Base-by-base conservation (phyloP, 1,140 invertebrate genomes). In the Ceratina australensis region DNA sequence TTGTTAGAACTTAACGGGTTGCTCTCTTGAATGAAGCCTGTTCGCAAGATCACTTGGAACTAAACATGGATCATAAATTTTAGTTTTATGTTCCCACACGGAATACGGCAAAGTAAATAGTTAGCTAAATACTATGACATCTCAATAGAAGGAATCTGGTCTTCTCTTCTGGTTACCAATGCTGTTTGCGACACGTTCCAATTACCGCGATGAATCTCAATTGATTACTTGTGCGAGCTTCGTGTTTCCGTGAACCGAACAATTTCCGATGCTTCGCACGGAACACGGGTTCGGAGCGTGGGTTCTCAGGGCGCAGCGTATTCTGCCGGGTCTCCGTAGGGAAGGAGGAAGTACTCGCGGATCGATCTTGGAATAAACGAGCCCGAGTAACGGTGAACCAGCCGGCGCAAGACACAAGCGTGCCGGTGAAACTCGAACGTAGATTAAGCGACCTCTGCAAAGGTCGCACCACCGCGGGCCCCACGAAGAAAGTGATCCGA, bases 401-500 rank as follows among this genome's bases (percentile, higher is more conserved):
- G 60, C 12, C n/a, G 56, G 56, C 13, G 5, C 49, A 22, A 42
- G 74, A 80, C 22, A 71, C 22, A 71, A 84, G 56, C 66, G 54
- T 72, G 76, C 74, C 79, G 87, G 89, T 89, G 90, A 91, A 91
- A 91, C 87, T 91, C 89, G 87, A 87, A 81, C 84, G 87, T 85
- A 79, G 82, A 83, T 83, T 73, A 72, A 83, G 50, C 86, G 88
- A 91, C 89, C 90, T 90, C 88, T 84, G 79, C 42, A 90, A 90
- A 90, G 90, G 90, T 91, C 89, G 85, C 76, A 68, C 78, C 79
- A 80, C 24, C 75, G 50, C 73, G 77, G 82, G 79, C 81, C 84
- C 67, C 60, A 52, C 83, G 88, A 91, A 90, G 91, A 91, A 91
- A 92, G 91, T 83, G 83, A 80, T 74, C 65, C 66, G 69, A 87